Conservation (phyloP, 1,140 invertebrate species). For the Goniozus legneri region DNA sequence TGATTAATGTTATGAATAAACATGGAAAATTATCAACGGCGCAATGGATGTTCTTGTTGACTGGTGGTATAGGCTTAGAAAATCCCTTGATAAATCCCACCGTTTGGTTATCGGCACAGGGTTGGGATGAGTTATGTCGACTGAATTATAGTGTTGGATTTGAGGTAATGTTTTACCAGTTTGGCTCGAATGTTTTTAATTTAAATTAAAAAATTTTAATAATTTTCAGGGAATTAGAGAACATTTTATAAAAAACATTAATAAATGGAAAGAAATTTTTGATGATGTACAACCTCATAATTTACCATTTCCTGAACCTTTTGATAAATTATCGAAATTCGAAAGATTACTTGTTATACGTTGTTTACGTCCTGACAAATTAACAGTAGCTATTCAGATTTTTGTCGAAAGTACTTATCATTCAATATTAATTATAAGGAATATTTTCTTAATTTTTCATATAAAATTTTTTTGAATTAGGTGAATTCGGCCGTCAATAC, state of each 20-base stretch:
- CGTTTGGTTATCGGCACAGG: constrained; percentile 71
- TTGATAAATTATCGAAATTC: constrained; percentile 66
- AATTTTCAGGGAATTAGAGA: constrained; percentile 61
- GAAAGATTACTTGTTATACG: constrained; percentile 79
- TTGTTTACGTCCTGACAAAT: constrained; percentile 84
- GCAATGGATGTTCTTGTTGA: constrained; percentile 88
- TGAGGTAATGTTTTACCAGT: too few species aligned
- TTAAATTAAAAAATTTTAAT: constrained; percentile 5
- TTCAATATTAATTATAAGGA: too few species aligned
- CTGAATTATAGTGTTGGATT: constrained; percentile 62
- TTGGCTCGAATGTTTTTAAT: too few species aligned
- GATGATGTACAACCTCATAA: constrained; percentile 70
- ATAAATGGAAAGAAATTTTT: constrained; percentile 74
- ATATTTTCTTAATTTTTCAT: too few species aligned
- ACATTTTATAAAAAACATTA: constrained; percentile 58
- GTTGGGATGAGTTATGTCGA: constrained; percentile 83
- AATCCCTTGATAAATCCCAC: constrained; percentile 72
- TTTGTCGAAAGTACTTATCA: constrained; percentile 75
- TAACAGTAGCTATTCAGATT: constrained; percentile 76
- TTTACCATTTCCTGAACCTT: constrained; percentile 66
- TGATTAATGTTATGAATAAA: constrained; percentile 80
- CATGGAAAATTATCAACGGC: constrained; percentile 65
- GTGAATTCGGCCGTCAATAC: constrained; percentile 65
- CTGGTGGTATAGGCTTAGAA: constrained; percentile 78
- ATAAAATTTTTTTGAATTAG: constrained; percentile 13